Conservation (phyloP, 1,140 invertebrate genomes). For the Hestina assimilis region DNA sequence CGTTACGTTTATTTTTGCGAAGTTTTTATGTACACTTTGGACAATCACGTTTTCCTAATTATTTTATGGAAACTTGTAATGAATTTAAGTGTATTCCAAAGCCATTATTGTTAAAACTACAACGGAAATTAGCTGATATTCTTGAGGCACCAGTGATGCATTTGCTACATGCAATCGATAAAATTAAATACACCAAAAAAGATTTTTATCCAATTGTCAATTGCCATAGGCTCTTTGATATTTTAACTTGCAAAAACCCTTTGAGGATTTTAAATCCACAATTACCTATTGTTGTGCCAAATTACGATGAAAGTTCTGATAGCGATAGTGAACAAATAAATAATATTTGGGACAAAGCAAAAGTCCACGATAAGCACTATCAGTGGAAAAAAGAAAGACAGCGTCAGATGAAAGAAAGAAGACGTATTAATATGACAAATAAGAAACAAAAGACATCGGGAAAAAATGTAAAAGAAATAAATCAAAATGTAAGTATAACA, state of each 20-base stretch:
- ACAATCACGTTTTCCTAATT: conserved; percentile 81
- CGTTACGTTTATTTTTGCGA: conserved; percentile 81
- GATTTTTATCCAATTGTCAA: conserved; percentile 84
- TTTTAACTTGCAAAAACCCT: conserved; percentile 78
- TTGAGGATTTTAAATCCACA: conserved; percentile 75
- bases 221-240: conserved; percentile 80
- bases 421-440: conserved; percentile 51
- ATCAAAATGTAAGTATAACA: conserved; percentile 51
- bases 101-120: conserved; percentile 81
- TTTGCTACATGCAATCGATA: conserved; percentile 82
- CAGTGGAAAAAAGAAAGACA: conserved; percentile 71
- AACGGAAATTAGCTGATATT: conserved; percentile 83
- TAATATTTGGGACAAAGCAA: conserved; percentile 73
- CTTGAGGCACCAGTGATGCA: conserved; percentile 85
- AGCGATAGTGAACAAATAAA: conserved; percentile 57
- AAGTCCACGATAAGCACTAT: conserved; percentile 67
- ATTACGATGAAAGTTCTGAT: conserved; percentile 53
- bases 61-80: conserved; percentile 86
- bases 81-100: conserved; percentile 84
- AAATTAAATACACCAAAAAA: conserved; percentile 80
- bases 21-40: conserved; percentile 79
- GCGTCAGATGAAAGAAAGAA: conserved; percentile 63
- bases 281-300: conserved; percentile 39
- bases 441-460: conserved; percentile 48
- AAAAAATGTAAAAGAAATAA: conserved; percentile 51